Evolutionary conservation across 2,113 vertebrate genomes (phyloP), one percentile per base, ranked within the genome.

Genomic region (Colaptes auratus): DNA sequence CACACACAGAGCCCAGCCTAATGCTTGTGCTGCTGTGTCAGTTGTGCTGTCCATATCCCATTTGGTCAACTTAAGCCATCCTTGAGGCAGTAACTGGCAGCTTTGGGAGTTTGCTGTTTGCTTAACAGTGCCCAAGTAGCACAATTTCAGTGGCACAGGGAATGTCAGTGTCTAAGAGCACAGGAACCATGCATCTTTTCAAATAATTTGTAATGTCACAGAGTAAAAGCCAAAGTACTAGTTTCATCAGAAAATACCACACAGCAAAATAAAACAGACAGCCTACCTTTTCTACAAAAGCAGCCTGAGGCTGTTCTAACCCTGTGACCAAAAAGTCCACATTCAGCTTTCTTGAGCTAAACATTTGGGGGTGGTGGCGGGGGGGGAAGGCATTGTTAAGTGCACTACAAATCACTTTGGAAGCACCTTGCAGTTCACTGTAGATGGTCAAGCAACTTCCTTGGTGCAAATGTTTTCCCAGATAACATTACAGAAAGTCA

Each of bases 401-500:
- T 3, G 56, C 64, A 10, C 67, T 59, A 12, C 31, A 20, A 20
- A 39, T 59, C 65, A 31, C 53, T 52, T 15, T 12, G 33, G 24
- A 61, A 92, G 65, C 53, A 88, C 33, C 33, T 31, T 56, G 33
- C 65, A 50, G 46, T 30, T 46, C 66, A 59, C 42, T 27, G 6
- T 10, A 0, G 18, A 35, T 25, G 50, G 30, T 25, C 52, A 70
- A 65, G 58, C 39, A 58, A 13, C 18, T 72, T 10, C 8, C 3
- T 48, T 59, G 72, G 24, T 66, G 27, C 56, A 35, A 76, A 67
- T 15, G 15, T 35, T 73, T 79, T 76, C 50, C 71, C 63, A 59
- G 71, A 3, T 48, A 69, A 58, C 0, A 0, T 9, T 27, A 20
- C 0, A 2, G 52, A 25, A 33, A 48, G n/a, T 18, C 55, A 55